Percentiles rank a stretch among this genome's conserved stretches.
Evolutionary conservation across 2,113 vertebrate species (phyloP).

Genomic region (Platanista minor): DNA sequence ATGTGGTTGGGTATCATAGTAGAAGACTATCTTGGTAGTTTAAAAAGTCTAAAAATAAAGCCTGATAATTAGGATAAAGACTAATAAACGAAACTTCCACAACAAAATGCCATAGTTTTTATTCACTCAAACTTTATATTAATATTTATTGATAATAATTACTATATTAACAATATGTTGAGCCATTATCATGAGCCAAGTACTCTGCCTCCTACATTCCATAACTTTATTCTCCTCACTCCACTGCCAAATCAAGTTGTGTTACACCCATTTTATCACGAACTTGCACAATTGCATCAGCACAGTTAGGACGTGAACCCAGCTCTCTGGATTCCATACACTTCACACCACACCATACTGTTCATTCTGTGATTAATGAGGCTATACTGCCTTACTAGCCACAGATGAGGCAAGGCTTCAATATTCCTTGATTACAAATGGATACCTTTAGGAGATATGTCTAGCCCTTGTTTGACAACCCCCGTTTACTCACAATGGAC

Average conservation of each 20-base stretch:
- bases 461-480: not conserved
- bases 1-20: not conserved
- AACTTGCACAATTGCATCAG: not conserved
- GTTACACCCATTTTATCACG: not conserved
- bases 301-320: not conserved
- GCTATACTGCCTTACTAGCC: not conserved
- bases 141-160: not conserved
- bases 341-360: not conserved
- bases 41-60: conserved; percentile 10
- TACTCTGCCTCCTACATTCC: not conserved
- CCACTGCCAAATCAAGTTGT: not conserved
- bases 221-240: not conserved
- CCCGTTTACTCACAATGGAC: not conserved
- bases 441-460: not conserved
- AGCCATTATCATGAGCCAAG: not conserved
- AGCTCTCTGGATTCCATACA: not conserved
- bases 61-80: not conserved
- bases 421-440: not conserved
- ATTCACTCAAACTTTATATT: not conserved
- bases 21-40: not conserved
- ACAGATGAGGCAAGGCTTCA: not conserved
- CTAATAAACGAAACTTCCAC: not conserved
- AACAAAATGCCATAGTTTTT: not conserved
- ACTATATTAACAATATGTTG: not conserved
- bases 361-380: not conserved